phyloP scores from a whole-genome alignment of 2,888 invertebrate genomes.

The Kryphioiulus occultus region DNA sequence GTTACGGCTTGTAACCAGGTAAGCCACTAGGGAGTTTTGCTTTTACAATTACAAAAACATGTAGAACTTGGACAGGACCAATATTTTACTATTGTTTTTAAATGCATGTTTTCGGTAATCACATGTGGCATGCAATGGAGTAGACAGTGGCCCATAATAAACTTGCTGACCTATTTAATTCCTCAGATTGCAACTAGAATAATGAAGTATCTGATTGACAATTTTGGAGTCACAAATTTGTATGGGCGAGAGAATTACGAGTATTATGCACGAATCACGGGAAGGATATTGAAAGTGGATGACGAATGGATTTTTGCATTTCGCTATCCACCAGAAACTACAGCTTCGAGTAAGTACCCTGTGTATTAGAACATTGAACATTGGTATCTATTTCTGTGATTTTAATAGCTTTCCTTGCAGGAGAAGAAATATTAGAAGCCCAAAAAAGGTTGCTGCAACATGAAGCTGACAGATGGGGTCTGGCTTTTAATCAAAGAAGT shows the following conservation, averaged over 20 bases:
- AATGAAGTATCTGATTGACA: constrained; percentile 96
- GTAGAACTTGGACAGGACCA: not conserved
- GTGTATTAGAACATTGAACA: not conserved
- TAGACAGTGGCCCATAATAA: not conserved
- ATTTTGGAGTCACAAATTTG: constrained; percentile 93
- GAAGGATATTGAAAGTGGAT: constrained; percentile 87
- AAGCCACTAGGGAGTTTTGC: not conserved
- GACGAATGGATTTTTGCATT: constrained; percentile 97
- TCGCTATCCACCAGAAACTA: constrained; percentile 78
- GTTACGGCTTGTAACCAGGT: too few relatives aligned
- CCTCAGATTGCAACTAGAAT: constrained; percentile 89
- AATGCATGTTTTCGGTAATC: constrained; percentile 36
- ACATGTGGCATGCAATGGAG: not conserved
- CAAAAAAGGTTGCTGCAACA: constrained; percentile 90
- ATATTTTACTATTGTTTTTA: not conserved
- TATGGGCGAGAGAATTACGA: constrained; percentile 95
- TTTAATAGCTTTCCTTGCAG: constrained; percentile 47
- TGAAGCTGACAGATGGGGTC: constrained; percentile 88
- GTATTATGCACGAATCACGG: constrained; percentile 93
- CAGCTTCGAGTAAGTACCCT: constrained; percentile 66
- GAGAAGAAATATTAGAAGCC: constrained; percentile 82
- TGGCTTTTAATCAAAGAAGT: constrained; percentile 83
- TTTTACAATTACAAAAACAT: not conserved
- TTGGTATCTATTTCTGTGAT: not conserved
- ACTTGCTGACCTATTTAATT: constrained; percentile 37